These are phyloP conservation scores for Bucorvus abyssinicus DNA, from an alignment of 2,797 vertebrate species.

Conservation along the genomic window DNA sequence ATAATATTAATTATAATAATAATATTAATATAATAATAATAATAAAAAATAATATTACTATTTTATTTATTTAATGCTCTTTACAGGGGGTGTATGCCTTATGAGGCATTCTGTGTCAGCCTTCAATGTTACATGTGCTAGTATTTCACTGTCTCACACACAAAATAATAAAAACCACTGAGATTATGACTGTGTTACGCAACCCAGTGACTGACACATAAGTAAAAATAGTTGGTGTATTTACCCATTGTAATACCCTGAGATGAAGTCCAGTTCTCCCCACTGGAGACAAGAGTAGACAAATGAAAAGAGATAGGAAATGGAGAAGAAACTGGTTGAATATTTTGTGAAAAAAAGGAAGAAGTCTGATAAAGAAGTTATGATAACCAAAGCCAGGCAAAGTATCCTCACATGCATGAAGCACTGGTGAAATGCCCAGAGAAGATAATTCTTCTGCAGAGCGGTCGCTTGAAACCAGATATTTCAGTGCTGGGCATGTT, in stretches of 20 bases:
- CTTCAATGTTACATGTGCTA: neutral
- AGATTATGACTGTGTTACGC: neutral
- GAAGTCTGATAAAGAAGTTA: neutral
- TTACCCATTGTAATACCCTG: neutral
- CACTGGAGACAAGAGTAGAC: neutral
- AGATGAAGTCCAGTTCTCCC: neutral
- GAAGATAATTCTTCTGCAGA: neutral
- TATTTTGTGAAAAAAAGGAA: neutral
- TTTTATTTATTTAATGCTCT: neutral
- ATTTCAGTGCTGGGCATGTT: neutral
- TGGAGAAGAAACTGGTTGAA: neutral
- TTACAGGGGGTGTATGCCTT: neutral
- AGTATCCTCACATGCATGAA: neutral
- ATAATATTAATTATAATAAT: too few relatives aligned
- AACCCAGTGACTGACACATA: neutral
- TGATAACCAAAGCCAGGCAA: neutral
- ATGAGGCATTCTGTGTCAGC: neutral
- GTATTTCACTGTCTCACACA: neutral
- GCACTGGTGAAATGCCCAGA: neutral
- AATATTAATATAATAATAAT: too few relatives aligned
- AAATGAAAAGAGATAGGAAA: neutral
- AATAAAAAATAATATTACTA: too few relatives aligned
- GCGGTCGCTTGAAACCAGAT: neutral
- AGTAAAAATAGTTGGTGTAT: neutral
- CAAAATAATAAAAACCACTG: constrained; percentile 23